Evolutionary conservation across 2,113 vertebrate genomes (phyloP).

Genomic region (Phyllostomus discolor): DNA sequence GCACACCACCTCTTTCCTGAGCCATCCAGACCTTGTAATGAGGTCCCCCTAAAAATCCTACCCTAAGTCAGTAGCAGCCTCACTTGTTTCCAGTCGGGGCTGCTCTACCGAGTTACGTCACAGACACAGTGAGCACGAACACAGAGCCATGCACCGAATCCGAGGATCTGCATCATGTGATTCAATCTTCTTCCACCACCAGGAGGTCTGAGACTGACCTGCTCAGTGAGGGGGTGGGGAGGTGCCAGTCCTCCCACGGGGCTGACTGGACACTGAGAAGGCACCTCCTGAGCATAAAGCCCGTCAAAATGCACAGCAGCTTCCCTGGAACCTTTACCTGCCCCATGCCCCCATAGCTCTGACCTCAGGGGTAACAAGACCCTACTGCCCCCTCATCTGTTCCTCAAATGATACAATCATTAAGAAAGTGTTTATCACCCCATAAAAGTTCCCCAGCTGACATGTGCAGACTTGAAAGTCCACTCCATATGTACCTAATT

Average conservation of each 20-base stretch:
- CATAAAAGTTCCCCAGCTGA: conserved; percentile 40
- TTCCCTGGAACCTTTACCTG: background rate
- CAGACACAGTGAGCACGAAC: background rate
- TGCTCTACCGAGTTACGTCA: background rate
- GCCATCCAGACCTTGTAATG: too few relatives aligned
- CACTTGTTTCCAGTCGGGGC: background rate
- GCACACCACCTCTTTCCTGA: background rate
- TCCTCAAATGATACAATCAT: conserved; percentile 31
- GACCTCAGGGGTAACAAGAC: background rate
- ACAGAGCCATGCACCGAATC: background rate
- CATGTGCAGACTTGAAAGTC: conserved; percentile 52
- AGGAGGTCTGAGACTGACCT: background rate
- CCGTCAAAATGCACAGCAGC: background rate
- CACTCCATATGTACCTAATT: conserved; percentile 18
- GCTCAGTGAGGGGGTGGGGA: background rate
- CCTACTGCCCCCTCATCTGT: conserved; percentile 35
- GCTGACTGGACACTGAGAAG: background rate
- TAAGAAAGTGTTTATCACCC: conserved; percentile 28
- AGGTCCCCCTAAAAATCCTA: background rate
- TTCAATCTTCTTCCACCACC: background rate
- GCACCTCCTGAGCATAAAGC: background rate
- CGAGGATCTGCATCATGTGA: background rate
- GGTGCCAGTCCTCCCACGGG: background rate
- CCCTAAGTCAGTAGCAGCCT: background rate
- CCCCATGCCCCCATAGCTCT: background rate